A percentile compares a stretch with the other conserved stretches of the same genome.
Evolutionary conservation across 2,113 vertebrate species (phyloP).

Genomic region (Gopherus evgoodei): DNA sequence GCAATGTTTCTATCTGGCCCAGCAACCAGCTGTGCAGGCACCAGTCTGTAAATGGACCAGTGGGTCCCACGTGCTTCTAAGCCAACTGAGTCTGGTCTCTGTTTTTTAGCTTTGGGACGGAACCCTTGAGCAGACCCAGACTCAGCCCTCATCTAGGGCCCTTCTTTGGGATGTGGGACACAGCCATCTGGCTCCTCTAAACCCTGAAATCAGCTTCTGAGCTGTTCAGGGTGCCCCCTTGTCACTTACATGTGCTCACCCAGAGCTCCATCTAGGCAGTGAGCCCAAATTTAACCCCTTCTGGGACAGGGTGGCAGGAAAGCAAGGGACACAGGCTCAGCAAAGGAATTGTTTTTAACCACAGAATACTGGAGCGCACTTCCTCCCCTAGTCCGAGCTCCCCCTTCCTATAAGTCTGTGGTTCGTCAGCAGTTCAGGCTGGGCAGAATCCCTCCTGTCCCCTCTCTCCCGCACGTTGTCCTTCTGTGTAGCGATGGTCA

Average conservation of each 20-base stretch:
- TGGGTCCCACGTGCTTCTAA: background rate
- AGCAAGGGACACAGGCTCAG: background rate
- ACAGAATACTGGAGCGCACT: background rate
- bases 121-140: background rate
- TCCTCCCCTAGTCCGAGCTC: background rate
- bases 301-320: background rate
- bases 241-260: background rate
- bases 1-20: background rate
- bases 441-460: background rate
- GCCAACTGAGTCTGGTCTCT: background rate
- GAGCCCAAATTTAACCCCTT: background rate
- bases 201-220: background rate
- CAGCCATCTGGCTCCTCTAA: background rate
- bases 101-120: background rate
- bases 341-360: background rate
- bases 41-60: background rate
- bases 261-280: background rate
- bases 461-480: too few relatives aligned
- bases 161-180: background rate
- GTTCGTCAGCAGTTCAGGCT: background rate
- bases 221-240: background rate
- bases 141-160: background rate
- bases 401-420: background rate
- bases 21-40: background rate
- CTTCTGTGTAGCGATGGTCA: background rate